phyloP scores from a whole-genome alignment of 2,797 vertebrate species.

The Melanotaenia trifasciata region DNA sequence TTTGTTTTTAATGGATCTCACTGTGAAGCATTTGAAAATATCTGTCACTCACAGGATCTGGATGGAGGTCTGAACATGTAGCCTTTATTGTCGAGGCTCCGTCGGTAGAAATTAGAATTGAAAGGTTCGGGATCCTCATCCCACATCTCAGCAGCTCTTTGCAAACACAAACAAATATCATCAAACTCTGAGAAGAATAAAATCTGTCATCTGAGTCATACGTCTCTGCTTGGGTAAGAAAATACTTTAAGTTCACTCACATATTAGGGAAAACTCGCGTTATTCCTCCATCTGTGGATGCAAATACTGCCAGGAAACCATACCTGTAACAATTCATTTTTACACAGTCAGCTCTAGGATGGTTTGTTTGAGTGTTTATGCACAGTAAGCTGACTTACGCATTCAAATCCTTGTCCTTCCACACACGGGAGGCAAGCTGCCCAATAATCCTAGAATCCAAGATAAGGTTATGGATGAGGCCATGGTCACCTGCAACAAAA shows the following conservation, averaged over 20 bases:
- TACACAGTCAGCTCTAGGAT: background rate
- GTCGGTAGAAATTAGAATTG: slow-evolving; percentile 94
- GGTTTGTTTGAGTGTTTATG: background rate
- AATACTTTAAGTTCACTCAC: slow-evolving; percentile 81
- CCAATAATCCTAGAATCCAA: slow-evolving; percentile 95
- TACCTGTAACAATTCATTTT: slow-evolving; percentile 84
- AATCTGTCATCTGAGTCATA: background rate
- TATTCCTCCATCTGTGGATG: slow-evolving; percentile 94
- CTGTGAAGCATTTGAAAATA: background rate
- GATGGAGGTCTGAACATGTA: slow-evolving; percentile 93
- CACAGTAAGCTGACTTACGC: slow-evolving; percentile 83
- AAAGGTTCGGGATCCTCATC: slow-evolving; percentile 95
- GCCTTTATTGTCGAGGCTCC: slow-evolving; percentile 95
- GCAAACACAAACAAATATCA: slow-evolving; percentile 35
- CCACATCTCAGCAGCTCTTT: slow-evolving; percentile 94
- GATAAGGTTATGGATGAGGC: slow-evolving; percentile 96
- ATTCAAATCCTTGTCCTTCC: slow-evolving; percentile 95
- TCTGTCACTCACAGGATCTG: slow-evolving; percentile 85
- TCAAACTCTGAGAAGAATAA: background rate
- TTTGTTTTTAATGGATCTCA: background rate
- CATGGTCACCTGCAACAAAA: slow-evolving; percentile 88
- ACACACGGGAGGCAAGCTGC: slow-evolving; percentile 92
- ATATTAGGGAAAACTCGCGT: slow-evolving; percentile 95
- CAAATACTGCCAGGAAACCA: slow-evolving; percentile 95
- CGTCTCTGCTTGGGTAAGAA: background rate